Base-by-base conservation (phyloP, 2,888 invertebrate species). In the Strigamia transsilvanica region DNA sequence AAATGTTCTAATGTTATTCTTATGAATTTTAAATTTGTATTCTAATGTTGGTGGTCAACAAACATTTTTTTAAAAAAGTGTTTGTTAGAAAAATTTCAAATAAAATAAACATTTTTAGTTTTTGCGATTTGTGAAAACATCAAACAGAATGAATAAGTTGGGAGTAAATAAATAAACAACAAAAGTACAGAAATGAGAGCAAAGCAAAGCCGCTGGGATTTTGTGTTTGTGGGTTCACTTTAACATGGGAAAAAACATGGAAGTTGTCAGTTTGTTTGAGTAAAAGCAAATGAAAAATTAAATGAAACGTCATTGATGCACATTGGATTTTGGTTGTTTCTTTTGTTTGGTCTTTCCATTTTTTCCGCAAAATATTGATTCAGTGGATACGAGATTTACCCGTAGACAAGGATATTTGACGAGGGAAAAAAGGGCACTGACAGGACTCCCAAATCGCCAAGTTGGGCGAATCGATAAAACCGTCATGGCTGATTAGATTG, bases 341-440 rank as follows among this genome's bases (percentile, higher is more conserved):
- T 32, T 32, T 73, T 23, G 27, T 73, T 73, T 23, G 32, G 27
- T 73, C 12, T 51, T 32, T 27, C 32, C n/a, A 10, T 32, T 73
- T 73, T 27, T 12, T 13, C 73, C 32, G 27, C 73, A 73, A 73
- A 73, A 23, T 73, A 73, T 73, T 73, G 73, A 73, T 73, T 73
- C 73, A 32, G 27, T 73, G 23, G 73, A 32, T 73, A 73, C 73
- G 27, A 73, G 73, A 73, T 73, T 73, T 51, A 2, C 27, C 73
- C 73, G 73, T 73, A 27, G 73, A 73, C 73, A 73, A 32, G 73
- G 73, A 73, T 73, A 73, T 73, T 73, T 73, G 73, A 73, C 73
- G 73, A 73, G 73, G 73, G 73, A 73, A 73, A 73, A 73, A 73
- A 27, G 73, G 73, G 73, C 73, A 73, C 32, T 32, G 73, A 15